These are phyloP conservation scores for Amblyornis subalaris DNA, from an alignment of 2,113 vertebrate species.

Conservation along the genomic window DNA sequence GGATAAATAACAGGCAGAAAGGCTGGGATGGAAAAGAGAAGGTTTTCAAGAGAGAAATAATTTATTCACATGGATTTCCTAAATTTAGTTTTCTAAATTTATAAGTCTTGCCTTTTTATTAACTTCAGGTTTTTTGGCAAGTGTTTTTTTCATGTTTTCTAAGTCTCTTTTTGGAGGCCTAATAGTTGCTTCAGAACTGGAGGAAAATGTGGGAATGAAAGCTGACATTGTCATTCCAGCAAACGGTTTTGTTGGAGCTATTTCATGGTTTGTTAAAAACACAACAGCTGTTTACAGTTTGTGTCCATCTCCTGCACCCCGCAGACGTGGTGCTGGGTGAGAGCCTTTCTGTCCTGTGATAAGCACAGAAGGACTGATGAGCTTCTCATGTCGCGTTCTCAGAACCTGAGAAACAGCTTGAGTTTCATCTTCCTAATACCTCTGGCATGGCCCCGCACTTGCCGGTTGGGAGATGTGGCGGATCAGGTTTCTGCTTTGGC, in stretches of 20 bases:
- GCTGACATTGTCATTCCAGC: background rate
- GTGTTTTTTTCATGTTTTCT: background rate
- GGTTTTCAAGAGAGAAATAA: background rate
- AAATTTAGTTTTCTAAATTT: background rate
- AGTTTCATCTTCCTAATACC: background rate
- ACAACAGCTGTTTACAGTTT: conserved; percentile 49
- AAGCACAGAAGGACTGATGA: background rate
- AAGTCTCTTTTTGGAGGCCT: background rate
- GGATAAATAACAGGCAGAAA: background rate
- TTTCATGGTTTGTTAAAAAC: conserved; percentile 43
- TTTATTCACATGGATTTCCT: background rate
- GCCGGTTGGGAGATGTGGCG: background rate
- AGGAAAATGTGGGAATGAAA: conserved; percentile 41
- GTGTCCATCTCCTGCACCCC: background rate
- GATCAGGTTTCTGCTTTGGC: background rate
- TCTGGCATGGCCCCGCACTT: background rate
- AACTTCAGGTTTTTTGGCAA: background rate
- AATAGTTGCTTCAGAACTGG: background rate
- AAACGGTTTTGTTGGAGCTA: background rate
- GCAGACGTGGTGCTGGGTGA: background rate
- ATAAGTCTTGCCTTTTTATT: background rate
- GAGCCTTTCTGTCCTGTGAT: background rate
- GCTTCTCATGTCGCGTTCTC: background rate
- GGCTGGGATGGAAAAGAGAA: background rate
- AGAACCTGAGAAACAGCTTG: conserved; percentile 32